Base-by-base conservation (phyloP, 2,797 vertebrate genomes). In the Danio choprae region DNA sequence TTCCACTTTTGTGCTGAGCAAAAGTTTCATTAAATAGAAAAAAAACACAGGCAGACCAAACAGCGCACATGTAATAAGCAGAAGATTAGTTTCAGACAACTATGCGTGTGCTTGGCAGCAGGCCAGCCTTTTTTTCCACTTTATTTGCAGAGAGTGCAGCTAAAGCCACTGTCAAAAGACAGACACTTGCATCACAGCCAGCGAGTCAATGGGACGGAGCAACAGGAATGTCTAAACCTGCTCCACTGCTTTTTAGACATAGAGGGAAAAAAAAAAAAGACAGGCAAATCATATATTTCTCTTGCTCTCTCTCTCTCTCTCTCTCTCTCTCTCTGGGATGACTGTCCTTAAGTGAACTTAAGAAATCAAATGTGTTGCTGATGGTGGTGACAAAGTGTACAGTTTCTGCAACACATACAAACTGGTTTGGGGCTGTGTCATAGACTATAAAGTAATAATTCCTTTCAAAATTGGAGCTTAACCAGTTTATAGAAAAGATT, bases 21-120 rank as follows among this genome's bases (percentile, higher is more conserved):
- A 80, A 84, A 72, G 74, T 71, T 80, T 85, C 43, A 84, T 75
- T 76, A 73, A 86, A 88, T 2, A 60, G 16, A 41, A 73, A 36
- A n/a, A 70, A 76, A 48, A 51, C 16, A 79, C 70, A 84, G 71
- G 44, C 50, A 53, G 79, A 67, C 60, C 38, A 85, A 67, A 64
- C 65, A 40, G 22, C 44, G 76, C 48, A 46, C 51, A 72, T 58
- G 58, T 77, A 77, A 18, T 41, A 38, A 63, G 74, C 74, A 40
- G 46, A 58, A 59, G 74, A 62, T 76, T 74, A 81, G 58, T 80
- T 69, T 75, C 76, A 81, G 59, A 69, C 59, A 64, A 71, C 10
- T 43, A 85, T 75, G 83, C 15, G 62, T 69, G 44, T 15, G 71
- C 40, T 67, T 72, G 75, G 62, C 79, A 75, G 20, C 68, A 10